Conservation (phyloP, 2,797 vertebrate genomes). For the Hippocampus kuda region DNA sequence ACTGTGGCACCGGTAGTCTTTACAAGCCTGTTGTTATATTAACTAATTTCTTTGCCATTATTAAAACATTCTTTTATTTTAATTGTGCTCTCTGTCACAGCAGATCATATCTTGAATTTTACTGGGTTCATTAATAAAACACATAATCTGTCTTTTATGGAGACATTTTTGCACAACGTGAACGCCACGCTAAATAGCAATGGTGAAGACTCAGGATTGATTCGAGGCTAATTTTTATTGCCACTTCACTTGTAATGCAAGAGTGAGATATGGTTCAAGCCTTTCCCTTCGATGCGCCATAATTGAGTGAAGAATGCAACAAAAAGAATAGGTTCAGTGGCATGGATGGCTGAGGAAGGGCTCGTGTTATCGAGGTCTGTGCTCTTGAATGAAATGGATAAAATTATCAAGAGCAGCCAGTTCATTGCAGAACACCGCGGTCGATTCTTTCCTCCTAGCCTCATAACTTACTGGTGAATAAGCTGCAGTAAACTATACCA, state of each 20-base stretch:
- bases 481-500: neutral
- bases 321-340: slow-evolving; percentile 40
- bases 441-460: neutral
- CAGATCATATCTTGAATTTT: slow-evolving; percentile 52
- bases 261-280: slow-evolving; percentile 48
- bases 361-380: slow-evolving; percentile 27
- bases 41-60: slow-evolving; percentile 55
- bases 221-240: slow-evolving; percentile 58
- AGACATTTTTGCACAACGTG: slow-evolving; percentile 59
- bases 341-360: slow-evolving; percentile 22
- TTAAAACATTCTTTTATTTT: slow-evolving; percentile 58
- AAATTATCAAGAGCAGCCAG: slow-evolving; percentile 3
- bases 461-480: neutral
- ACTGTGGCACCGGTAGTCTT: slow-evolving; percentile 45
- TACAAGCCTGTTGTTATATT: slow-evolving; percentile 56
- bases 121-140: slow-evolving; percentile 52
- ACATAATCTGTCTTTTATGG: slow-evolving; percentile 55
- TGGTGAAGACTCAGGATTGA: slow-evolving; percentile 41
- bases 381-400: slow-evolving; percentile 14
- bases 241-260: slow-evolving; percentile 52
- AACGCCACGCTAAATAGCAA: slow-evolving; percentile 46
- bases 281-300: slow-evolving; percentile 43
- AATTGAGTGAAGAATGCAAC: slow-evolving; percentile 56
- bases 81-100: slow-evolving; percentile 54
- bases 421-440: neutral